Evolutionary conservation across 2,113 vertebrate genomes (phyloP), one percentile per base, ranked within the genome.

Genomic region (Alaudala cheleensis): DNA sequence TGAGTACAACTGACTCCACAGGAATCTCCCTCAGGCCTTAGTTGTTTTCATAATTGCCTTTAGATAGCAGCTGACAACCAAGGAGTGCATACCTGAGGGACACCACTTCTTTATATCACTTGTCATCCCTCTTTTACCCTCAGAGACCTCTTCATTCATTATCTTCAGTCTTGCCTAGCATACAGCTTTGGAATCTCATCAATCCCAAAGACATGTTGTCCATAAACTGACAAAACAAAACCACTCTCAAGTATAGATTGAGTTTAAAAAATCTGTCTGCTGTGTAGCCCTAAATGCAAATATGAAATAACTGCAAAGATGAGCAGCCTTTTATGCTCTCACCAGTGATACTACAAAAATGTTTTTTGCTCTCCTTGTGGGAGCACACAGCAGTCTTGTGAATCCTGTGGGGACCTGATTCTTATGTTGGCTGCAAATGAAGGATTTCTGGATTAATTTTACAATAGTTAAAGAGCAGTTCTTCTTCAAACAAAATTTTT

Each of bases 211-310:
- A 71, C 34, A 45, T 25, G 26, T 40, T 87, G 51, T 81, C 33
- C 47, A 64, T 64, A 81, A 85, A 81, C 44, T 74, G 60, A 62
- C 50, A 87, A 87, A 91, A 93, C n/a, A 86, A 81, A 70, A n/a
- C 12, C 12, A 39, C 14, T 39, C n/a, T 44, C 42, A 54, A 26
- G n/a, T 42, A 50, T 14, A 80, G 47, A 62, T 3, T 40, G 58
- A 40, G 34, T 77, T 70, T 33, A 9, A 78, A 92, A 62, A 44
- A 29, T 50, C 10, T 85, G 19, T 26, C n/a, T 51, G 8, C 21
- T 80, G 6, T 3, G 3, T 60, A 88, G 26, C 34, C 29, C 72
- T 93, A 71, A 87, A 92, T 29, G 21, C 34, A 81, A 73, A 69
- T 56, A 21, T 37, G 14, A 80, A 92, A 56, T 45, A 16, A 19